Conservation (phyloP, 2,888 invertebrate genomes). For the Acrobeloides nanus region DNA sequence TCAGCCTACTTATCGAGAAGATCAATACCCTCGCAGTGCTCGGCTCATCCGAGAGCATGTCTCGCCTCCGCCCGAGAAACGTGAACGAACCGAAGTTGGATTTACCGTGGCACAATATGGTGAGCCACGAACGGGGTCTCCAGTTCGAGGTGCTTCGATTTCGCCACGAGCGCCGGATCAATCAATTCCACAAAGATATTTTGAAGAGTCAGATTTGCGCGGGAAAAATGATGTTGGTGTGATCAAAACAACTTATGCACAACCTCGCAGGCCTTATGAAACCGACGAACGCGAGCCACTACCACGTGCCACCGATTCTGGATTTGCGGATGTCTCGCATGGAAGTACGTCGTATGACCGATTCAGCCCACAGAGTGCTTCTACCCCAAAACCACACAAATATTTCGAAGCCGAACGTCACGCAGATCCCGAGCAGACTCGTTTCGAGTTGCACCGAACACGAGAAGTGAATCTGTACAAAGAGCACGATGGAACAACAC, state of each 20-base stretch:
- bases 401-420: slow-evolving; percentile 19
- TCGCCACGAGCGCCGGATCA: too few species aligned
- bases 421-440: slow-evolving; percentile 15
- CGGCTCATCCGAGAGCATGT: slow-evolving; percentile 7
- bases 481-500: slow-evolving; percentile 5
- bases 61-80: too few species aligned
- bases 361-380: slow-evolving; percentile 14
- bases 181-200: too few species aligned
- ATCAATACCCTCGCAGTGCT: slow-evolving; percentile 5
- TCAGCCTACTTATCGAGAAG: neutral
- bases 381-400: slow-evolving; percentile 12
- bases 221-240: slow-evolving; percentile 8
- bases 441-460: slow-evolving; percentile 25
- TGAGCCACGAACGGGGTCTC: too few species aligned
- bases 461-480: slow-evolving; percentile 18
- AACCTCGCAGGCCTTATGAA: too few species aligned
- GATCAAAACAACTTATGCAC: slow-evolving; percentile 6
- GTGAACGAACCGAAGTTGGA: slow-evolving; percentile 19
- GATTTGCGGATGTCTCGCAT: too few species aligned
- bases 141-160: too few species aligned
- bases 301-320: too few species aligned
- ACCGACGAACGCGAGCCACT: neutral
- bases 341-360: too few species aligned
- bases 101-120: slow-evolving; percentile 49
- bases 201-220: slow-evolving; percentile 13